Percentiles rank a stretch among this genome's conserved stretches.
phyloP scores from a whole-genome alignment of 2,113 vertebrate genomes.

The Callorhinus ursinus region DNA sequence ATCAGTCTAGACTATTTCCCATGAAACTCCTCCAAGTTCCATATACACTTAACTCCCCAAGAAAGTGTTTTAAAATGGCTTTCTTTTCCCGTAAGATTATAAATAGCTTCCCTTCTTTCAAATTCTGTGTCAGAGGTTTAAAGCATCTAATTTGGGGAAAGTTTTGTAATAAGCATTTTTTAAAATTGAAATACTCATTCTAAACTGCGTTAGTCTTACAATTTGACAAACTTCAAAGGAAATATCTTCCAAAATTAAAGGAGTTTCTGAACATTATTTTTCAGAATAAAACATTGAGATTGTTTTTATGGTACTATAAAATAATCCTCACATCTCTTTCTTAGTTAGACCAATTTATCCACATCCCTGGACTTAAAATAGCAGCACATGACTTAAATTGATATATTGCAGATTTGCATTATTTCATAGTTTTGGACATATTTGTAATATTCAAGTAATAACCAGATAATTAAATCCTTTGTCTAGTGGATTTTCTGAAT shows the following conservation, averaged over 20 bases:
- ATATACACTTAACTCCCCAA: not conserved
- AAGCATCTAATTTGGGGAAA: not conserved
- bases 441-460: not conserved
- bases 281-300: not conserved
- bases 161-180: not conserved
- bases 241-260: slow-evolving; percentile 23
- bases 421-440: not conserved
- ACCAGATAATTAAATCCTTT: not conserved
- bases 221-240: not conserved
- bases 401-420: not conserved
- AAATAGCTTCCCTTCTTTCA: not conserved
- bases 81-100: not conserved
- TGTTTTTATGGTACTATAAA: not conserved
- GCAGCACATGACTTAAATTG: not conserved
- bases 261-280: not conserved
- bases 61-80: not conserved
- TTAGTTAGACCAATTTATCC: not conserved
- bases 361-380: not conserved
- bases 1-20: not conserved
- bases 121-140: not conserved
- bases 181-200: not conserved
- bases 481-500: not conserved
- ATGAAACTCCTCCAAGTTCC: not conserved
- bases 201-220: not conserved
- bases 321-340: not conserved